phyloP scores from a whole-genome alignment of 2,797 vertebrate species.

The Hyperoplus immaculatus region DNA sequence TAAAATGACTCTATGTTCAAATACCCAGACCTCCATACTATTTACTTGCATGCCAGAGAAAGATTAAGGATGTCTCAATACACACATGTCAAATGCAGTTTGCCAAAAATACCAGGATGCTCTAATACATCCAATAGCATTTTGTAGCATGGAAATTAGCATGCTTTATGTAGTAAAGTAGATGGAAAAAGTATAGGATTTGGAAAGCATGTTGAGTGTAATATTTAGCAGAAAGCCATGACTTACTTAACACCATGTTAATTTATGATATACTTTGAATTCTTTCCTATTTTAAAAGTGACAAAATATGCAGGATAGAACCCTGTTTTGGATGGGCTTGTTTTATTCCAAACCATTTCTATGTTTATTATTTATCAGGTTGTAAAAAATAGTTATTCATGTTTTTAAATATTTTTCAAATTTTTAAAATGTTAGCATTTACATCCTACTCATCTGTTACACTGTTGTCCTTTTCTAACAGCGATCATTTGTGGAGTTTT shows the following conservation, averaged over 20 bases:
- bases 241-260: neutral
- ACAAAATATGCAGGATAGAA: neutral
- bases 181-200: too few relatives aligned
- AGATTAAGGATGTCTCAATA: too few relatives aligned
- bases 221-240: neutral
- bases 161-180: too few relatives aligned
- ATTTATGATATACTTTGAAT: neutral
- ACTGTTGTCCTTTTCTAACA: slow-evolving; percentile 46
- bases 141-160: too few relatives aligned
- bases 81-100: too few relatives aligned
- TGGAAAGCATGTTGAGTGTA: neutral
- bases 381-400: neutral
- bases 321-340: neutral
- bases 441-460: neutral
- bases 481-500: slow-evolving; percentile 81
- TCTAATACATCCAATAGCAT: too few relatives aligned
- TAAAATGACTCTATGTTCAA: too few relatives aligned
- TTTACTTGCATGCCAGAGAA: too few relatives aligned
- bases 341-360: neutral
- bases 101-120: too few relatives aligned
- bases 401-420: too few relatives aligned
- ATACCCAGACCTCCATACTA: too few relatives aligned
- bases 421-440: neutral
- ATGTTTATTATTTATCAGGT: neutral
- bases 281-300: neutral